phyloP scores from a whole-genome alignment of 2,888 invertebrate genomes.

The Dolichomitus sp. region DNA sequence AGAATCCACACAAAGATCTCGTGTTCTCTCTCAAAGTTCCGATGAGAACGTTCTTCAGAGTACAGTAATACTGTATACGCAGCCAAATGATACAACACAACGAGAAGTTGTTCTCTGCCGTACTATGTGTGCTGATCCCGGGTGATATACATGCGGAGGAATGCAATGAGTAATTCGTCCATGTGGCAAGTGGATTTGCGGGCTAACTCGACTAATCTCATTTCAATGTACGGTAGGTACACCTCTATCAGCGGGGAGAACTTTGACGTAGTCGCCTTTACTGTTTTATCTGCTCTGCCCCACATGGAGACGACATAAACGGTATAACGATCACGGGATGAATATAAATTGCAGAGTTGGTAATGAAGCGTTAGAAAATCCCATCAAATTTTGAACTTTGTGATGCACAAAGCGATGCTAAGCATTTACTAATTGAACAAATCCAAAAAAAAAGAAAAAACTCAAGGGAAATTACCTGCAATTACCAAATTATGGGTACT shows the following conservation, averaged over 20 bases:
- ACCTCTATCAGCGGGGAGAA: constrained; percentile 41
- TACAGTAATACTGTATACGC: constrained; percentile 6
- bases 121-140: constrained; percentile 27
- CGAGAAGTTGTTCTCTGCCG: constrained; percentile 45
- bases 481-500: too few species aligned
- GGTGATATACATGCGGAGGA: constrained; percentile 51
- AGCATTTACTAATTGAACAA: not conserved
- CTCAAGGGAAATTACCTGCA: too few species aligned
- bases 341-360: not conserved
- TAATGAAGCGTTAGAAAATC: not conserved
- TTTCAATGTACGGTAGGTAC: constrained; percentile 26
- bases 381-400: not conserved
- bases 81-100: constrained; percentile 42
- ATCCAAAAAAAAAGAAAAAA: not conserved
- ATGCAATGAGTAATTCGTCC: constrained; percentile 56
- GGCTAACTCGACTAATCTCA: constrained; percentile 41
- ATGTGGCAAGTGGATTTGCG: constrained; percentile 15
- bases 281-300: not conserved
- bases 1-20: constrained; percentile 30
- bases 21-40: constrained; percentile 31
- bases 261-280: constrained; percentile 36
- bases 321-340: not conserved
- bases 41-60: constrained; percentile 19
- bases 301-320: not conserved
- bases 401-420: not conserved